Conservation (phyloP, 2,888 invertebrate genomes). For the Halocaridina rubra region DNA sequence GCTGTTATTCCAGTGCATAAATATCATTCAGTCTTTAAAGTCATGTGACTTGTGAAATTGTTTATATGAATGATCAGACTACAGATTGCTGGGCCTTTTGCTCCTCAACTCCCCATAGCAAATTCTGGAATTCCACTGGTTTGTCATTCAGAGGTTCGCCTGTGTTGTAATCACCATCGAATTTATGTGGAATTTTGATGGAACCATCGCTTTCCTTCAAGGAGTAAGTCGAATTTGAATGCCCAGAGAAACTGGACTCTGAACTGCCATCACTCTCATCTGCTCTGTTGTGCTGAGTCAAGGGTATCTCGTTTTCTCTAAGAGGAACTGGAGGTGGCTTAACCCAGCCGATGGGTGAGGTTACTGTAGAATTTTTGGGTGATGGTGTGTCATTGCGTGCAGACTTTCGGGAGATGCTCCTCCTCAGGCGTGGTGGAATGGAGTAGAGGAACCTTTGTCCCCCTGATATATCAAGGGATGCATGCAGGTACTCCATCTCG, state of each 20-base stretch:
- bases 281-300: not conserved
- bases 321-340: not conserved
- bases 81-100: not conserved
- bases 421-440: not conserved
- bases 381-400: not conserved
- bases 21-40: too few relatives aligned
- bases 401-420: not conserved
- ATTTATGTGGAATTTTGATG: slow-evolving; percentile 28
- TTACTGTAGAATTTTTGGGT: not conserved
- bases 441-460: not conserved
- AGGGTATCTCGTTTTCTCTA: not conserved
- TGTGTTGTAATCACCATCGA: slow-evolving; percentile 60
- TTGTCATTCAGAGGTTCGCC: slow-evolving; percentile 58
- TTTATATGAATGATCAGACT: not conserved
- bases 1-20: too few relatives aligned
- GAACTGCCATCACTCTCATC: not conserved
- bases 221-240: not conserved
- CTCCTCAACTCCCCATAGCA: slow-evolving; percentile 49
- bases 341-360: not conserved
- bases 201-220: not conserved
- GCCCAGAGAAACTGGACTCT: not conserved
- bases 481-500: not conserved
- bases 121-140: slow-evolving; percentile 58
- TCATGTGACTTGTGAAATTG: not conserved
- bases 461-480: not conserved